Evolutionary conservation across 2,797 vertebrate genomes (phyloP), one percentile per base, ranked within the genome.

Genomic region (Ctenosaura bakeri): DNA sequence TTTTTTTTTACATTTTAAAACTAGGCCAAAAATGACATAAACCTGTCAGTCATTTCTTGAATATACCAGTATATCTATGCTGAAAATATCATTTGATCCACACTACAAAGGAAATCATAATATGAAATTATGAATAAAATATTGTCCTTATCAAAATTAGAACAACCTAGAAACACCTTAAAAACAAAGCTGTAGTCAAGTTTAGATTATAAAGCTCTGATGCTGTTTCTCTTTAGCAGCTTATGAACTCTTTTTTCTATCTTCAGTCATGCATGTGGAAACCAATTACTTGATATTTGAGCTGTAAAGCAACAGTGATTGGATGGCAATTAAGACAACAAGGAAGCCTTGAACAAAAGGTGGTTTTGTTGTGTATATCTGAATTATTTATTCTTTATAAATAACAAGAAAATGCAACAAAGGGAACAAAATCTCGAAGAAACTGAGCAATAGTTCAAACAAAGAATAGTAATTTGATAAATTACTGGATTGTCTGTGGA

Each of bases 241-340:
- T 80, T 64, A 78, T 50, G 79, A 64, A 2, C 22, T 76, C 66
- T 64, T 89, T 62, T 78, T 42, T 20, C 42, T 82, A 52, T 64
- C 59, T 88, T 89, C 83, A 87, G 0, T 85, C 79, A 91, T 42
- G 42, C 78, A 90, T 73, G 56, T 35, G 35, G 78, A 92, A 94
- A 52, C 35, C 20, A 78, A 74, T 91, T 87, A 87, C 80, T 88
- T 87, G 86, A 85, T n/a, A 46, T 90, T 79, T 87, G 89, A 95
- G 83, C 32, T 91, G 77, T 29, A 59, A 71, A 93, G 22, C n/a
- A 86, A 54, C 79, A 91, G 73, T 32, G 0, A 88, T 86, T 89
- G 52, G 77, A 56, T 85, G 62, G 77, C 32, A 89, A 89, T 92
- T 85, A 87, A 85, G 81, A 56, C 54, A 73, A 84, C 83, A 91